Base-by-base conservation (phyloP, 2,113 vertebrate species). In the Pelmatolapia mariae region DNA sequence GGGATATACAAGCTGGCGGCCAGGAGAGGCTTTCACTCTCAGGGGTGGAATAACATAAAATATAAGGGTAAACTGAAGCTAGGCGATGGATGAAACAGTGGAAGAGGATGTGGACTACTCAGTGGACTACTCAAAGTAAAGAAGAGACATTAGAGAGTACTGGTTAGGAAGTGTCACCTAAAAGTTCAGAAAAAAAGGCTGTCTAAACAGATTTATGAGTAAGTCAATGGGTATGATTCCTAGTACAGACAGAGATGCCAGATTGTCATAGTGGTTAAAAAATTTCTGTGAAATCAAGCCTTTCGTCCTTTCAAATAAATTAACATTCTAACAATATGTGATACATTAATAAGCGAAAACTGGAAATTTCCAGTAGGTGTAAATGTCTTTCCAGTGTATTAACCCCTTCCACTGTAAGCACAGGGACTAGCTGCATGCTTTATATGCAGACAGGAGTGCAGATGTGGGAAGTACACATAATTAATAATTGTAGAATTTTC, bases 1-100 rank as follows among this genome's bases (percentile, higher is more conserved):
- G 82, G 91, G 89, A 95, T 95, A 96, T 93, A 94, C 89, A 93
- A 94, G 92, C 93, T 94, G 94, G 93, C 93, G 50, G 86, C 81
- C 76, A 76, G 79, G 81, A 83, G 56, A 92, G 79, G 85, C 76
- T 82, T 78, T 80, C 31, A 16, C 82, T 89, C 92, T 85, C 33
- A 56, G 90, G 79, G 84, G 89, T 54, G 50, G 87, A 92, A 92
- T 94, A 93, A 89, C 92, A 66, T 66, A 38, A 94, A 93, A 89
- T 59, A 38, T 56, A 16, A 22, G 43, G 56, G 71, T 83, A 61
- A 43, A 56, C 10, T 33, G 56, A 24, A 81, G 29, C 12, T 66
- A 52, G 82, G 18, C 26, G 40, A 40, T 50, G 26, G 12, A 54
- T 38, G 86, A 73, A 45, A 76, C 24, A 57, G 54, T 47, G 79